Evolutionary conservation across 2,888 invertebrate genomes (phyloP), one percentile per base, ranked within the genome.

Genomic region (Acanthosepion esculentum): DNA sequence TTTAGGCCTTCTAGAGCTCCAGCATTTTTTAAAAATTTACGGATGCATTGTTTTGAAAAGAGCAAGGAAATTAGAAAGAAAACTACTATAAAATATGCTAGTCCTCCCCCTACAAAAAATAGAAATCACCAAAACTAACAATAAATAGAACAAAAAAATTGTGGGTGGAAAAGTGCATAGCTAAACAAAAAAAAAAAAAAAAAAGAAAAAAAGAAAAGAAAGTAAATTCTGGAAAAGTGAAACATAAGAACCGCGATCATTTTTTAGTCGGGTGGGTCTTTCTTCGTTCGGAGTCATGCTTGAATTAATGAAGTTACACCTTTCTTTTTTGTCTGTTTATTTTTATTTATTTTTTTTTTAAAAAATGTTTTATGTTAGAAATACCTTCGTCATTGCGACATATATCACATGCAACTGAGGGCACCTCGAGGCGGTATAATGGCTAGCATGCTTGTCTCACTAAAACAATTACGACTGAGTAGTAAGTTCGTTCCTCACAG

Each of bases 261-360:
- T 78, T 33, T 12, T 15, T 10, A 33, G 26, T 33, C 7, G 78
- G 78, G 78, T 15, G 78, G 78, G 78, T 78, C 78, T 33, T 18
- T 78, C n/a, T 78, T 78, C n/a, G 33, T n/a, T 78, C 33, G 15
- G 78, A 78, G 78, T 78, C 78, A 78, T 78, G 78, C n/a, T 78
- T 78, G 78, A 78, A 78, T 78, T 78, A 78, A 78, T 78, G n/a
- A 78, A 78, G 78, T 78, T 33, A 78, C 78, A 33, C 78, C 78
- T 78, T 78, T 78, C 78, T 78, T 78, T 78, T 78, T 78, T 78
- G 78, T 78, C 78, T 78, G n/a, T n/a, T 15, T 78, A 78, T 33
- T 15, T n/a, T 78, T n/a, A 12, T 78, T 4, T 41, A 41, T 41
- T 41, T 41, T 41, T 41, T 41, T 41, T 41, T 41, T 41, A 3